Conservation (phyloP, 2,797 vertebrate genomes). For the Netta rufina region DNA sequence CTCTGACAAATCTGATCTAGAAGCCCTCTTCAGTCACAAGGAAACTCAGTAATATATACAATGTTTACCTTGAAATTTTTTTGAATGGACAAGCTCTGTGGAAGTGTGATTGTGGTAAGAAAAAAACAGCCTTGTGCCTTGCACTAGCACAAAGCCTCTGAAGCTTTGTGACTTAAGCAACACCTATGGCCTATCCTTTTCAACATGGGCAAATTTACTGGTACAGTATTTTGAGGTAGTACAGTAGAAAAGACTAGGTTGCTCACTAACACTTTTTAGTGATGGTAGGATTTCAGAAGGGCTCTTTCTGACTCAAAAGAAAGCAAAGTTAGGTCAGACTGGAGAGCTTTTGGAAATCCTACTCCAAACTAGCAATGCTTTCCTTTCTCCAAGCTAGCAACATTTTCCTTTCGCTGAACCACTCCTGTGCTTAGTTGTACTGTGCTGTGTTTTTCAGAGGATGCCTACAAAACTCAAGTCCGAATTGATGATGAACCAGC, state of each 20-base stretch:
- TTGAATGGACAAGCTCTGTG: neutral
- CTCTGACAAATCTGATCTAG: neutral
- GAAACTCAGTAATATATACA: neutral
- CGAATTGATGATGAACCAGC: constrained; percentile 78
- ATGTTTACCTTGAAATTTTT: neutral
- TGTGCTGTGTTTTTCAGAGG: constrained; percentile 73
- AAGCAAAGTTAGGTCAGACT: neutral
- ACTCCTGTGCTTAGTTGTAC: neutral
- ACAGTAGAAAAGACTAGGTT: neutral
- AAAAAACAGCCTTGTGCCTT: neutral
- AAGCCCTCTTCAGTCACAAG: neutral
- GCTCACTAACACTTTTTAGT: neutral
- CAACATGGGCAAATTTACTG: neutral
- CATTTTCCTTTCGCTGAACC: neutral
- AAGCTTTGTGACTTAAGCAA: neutral
- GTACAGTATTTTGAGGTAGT: neutral
- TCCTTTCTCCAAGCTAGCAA: neutral
- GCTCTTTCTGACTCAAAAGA: neutral
- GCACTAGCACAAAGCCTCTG: neutral
- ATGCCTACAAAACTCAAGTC: constrained; percentile 81
- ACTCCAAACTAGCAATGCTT: neutral
- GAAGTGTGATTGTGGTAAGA: neutral
- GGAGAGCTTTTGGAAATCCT: neutral
- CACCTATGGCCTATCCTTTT: neutral
- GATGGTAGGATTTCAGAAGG: neutral